A percentile compares a stretch with the other conserved stretches of the same genome.
These are phyloP conservation scores for Dolichomitus sp. DNA, from an alignment of 2,888 invertebrate species.

Conservation along the genomic window DNA sequence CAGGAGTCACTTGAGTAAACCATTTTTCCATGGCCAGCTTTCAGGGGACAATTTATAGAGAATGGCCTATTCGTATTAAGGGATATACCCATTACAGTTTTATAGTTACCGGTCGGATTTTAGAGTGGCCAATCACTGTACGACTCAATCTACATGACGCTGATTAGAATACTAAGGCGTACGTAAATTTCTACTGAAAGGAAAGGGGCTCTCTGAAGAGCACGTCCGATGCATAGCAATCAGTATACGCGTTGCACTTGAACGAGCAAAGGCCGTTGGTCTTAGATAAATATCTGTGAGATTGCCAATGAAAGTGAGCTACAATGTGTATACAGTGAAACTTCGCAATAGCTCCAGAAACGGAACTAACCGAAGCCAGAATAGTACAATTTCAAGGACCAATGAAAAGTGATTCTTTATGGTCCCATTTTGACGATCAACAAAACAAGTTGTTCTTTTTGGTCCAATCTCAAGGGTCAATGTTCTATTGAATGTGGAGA, in stretches of 20 bases:
- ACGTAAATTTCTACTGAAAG: constrained; percentile 25
- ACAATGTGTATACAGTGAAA: not conserved
- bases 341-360: too few species aligned
- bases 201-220: not conserved
- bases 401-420: too few species aligned
- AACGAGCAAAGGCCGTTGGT: constrained; percentile 51
- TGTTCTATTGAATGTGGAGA: too few species aligned
- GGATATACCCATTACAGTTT: not conserved
- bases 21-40: too few species aligned
- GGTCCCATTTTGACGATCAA: too few species aligned
- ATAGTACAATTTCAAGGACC: too few species aligned
- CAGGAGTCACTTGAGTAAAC: too few species aligned
- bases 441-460: too few species aligned
- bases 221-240: constrained; percentile 37
- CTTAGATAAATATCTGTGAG: constrained; percentile 50
- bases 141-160: not conserved
- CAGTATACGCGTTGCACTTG: constrained; percentile 42
- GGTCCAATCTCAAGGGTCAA: too few species aligned
- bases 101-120: not conserved
- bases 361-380: too few species aligned
- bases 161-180: constrained; percentile 8
- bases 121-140: constrained; percentile 12
- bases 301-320: constrained; percentile 56
- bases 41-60: not conserved
- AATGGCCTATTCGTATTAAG: not conserved